These are phyloP conservation scores for Schrankia costaestrigalis DNA, from an alignment of 2,888 invertebrate species.

Conservation along the genomic window DNA sequence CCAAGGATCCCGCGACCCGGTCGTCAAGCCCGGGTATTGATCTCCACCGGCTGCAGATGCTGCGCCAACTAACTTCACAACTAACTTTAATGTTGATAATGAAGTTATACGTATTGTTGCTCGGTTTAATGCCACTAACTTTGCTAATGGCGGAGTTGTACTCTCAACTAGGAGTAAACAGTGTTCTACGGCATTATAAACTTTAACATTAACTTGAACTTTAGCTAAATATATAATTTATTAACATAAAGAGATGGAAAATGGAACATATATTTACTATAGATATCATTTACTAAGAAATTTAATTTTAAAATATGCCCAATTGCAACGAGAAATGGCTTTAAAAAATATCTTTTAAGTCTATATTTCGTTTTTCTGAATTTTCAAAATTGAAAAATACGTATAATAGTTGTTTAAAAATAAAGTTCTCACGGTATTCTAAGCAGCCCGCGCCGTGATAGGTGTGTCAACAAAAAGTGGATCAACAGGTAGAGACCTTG, in stretches of 20 bases:
- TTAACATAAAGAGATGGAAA: too few species aligned
- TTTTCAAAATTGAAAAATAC: background rate
- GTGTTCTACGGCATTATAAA: conserved; percentile 5
- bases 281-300: too few species aligned
- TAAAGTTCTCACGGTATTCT: conserved; percentile 25
- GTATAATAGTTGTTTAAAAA: background rate
- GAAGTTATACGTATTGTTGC: conserved; percentile 11
- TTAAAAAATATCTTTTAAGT: too few species aligned
- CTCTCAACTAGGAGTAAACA: background rate
- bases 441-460: conserved; percentile 24
- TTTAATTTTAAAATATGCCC: too few species aligned
- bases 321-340: too few species aligned
- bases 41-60: conserved; percentile 41
- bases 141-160: conserved; percentile 10
- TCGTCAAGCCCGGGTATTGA: conserved; percentile 50
- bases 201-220: conserved; percentile 2
- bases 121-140: conserved; percentile 5
- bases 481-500: conserved; percentile 52
- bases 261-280: too few species aligned
- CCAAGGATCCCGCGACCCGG: conserved; percentile 62
- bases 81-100: conserved; percentile 16
- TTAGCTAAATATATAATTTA: too few species aligned
- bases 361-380: too few species aligned
- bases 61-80: conserved; percentile 26
- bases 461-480: conserved; percentile 43